Conservation (phyloP, 2,113 vertebrate genomes). For the Microtus richardsoni region DNA sequence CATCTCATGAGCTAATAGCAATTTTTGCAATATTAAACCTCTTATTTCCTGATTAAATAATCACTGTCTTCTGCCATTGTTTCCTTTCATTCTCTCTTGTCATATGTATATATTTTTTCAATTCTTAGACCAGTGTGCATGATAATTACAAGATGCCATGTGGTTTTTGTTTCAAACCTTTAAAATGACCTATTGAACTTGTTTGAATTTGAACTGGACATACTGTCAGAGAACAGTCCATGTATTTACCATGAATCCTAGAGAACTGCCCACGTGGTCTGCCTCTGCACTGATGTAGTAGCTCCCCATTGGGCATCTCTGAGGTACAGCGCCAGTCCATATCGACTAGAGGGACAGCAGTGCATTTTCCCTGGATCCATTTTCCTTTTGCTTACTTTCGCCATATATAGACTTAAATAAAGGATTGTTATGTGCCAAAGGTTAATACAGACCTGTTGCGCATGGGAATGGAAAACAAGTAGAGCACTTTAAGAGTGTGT, state of each 20-base stretch:
- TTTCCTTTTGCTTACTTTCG: neutral
- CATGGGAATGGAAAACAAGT: neutral
- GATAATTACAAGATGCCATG: neutral
- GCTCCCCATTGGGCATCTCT: neutral
- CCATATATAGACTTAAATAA: neutral
- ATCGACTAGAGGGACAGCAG: neutral
- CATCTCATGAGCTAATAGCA: neutral
- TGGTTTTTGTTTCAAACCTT: constrained; percentile 5
- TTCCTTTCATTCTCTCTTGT: neutral
- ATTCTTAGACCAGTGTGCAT: neutral
- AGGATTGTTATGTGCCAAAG: neutral
- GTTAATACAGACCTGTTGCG: constrained; percentile 19
- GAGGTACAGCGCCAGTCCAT: neutral
- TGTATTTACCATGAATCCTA: neutral
- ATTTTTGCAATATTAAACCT: constrained; percentile 14
- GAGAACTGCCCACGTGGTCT: neutral
- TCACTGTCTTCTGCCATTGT: neutral
- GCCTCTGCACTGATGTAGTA: neutral
- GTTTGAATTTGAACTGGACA: constrained; percentile 45
- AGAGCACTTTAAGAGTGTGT: neutral
- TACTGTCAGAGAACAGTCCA: neutral
- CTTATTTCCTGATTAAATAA: neutral
- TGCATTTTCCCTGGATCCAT: neutral
- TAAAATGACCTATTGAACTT: neutral
- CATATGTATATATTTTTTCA: neutral